Conservation (phyloP, 1,140 invertebrate species). For the Drosophila arawakana region DNA sequence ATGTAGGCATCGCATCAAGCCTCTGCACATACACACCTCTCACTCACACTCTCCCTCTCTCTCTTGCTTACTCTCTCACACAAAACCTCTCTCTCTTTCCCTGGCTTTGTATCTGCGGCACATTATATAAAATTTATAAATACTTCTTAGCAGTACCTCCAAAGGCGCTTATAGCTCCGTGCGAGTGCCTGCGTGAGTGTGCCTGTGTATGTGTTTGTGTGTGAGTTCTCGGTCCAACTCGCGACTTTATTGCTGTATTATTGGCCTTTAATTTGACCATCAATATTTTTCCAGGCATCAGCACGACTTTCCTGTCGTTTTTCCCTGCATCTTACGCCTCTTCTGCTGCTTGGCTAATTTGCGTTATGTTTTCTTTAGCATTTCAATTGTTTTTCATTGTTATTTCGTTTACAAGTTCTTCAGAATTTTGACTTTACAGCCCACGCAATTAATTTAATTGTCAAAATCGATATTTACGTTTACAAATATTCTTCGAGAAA, state of each 20-base stretch:
- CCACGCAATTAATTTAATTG: conserved; percentile 35
- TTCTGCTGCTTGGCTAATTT: conserved; percentile 67
- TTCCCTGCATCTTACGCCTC: not conserved
- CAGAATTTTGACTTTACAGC: conserved; percentile 29
- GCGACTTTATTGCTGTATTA: conserved; percentile 79
- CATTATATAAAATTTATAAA: conserved; percentile 82
- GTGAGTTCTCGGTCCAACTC: conserved; percentile 41
- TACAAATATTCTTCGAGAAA: not conserved
- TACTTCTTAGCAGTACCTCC: conserved; percentile 71
- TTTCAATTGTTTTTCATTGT: conserved; percentile 44
- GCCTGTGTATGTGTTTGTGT: conserved; percentile 13
- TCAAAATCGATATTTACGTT: conserved; percentile 12
- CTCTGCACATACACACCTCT: conserved; percentile 32
- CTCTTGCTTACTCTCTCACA: not conserved
- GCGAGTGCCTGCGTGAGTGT: conserved; percentile 6
- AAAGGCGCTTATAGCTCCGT: conserved; percentile 53
- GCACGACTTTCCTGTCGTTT: conserved; percentile 47
- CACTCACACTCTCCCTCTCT: not conserved
- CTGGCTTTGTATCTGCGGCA: conserved; percentile 49
- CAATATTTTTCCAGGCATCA: conserved; percentile 58
- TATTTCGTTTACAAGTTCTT: conserved; percentile 16
- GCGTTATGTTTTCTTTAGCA: conserved; percentile 62
- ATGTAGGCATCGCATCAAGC: conserved; percentile 49
- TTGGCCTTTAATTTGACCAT: conserved; percentile 80
- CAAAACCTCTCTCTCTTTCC: not conserved